A percentile compares a stretch with the other conserved stretches of the same genome.
Evolutionary conservation across 2,888 invertebrate species (phyloP).

Genomic region (Trissoscelio sp.): DNA sequence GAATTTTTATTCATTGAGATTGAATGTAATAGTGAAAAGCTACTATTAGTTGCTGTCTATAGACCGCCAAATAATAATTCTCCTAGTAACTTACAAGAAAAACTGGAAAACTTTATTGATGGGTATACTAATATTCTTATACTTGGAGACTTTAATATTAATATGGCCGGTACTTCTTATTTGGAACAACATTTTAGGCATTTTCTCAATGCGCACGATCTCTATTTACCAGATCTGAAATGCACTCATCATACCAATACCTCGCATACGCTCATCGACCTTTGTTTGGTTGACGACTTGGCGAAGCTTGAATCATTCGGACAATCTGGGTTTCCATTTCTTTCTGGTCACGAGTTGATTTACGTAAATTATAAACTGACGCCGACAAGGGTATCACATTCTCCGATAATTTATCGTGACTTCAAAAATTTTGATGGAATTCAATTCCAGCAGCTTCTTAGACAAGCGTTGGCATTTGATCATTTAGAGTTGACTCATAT

Average conservation of each 20-base stretch:
- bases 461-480: too few species aligned
- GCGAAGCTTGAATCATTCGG: neutral
- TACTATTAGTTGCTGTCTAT: neutral
- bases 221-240: too few species aligned
- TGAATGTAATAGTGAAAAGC: neutral
- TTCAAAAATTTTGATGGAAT: neutral
- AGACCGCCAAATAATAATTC: constrained; percentile 8
- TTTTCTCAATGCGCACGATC: neutral
- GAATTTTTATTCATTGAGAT: constrained; percentile 24
- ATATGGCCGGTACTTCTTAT: neutral
- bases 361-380: neutral
- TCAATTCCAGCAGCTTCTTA: too few species aligned
- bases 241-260: neutral
- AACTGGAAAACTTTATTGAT: neutral
- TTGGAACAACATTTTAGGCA: neutral
- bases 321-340: neutral
- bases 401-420: neutral
- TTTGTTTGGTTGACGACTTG: neutral
- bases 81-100: neutral
- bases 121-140: neutral
- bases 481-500: too few species aligned
- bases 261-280: neutral
- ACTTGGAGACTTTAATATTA: constrained; percentile 33
- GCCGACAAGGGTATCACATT: too few species aligned
- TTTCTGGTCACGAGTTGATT: neutral